Evolutionary conservation across 2,888 invertebrate species (phyloP), one percentile per base, ranked within the genome.

Genomic region (Ctenicera cuprea): DNA sequence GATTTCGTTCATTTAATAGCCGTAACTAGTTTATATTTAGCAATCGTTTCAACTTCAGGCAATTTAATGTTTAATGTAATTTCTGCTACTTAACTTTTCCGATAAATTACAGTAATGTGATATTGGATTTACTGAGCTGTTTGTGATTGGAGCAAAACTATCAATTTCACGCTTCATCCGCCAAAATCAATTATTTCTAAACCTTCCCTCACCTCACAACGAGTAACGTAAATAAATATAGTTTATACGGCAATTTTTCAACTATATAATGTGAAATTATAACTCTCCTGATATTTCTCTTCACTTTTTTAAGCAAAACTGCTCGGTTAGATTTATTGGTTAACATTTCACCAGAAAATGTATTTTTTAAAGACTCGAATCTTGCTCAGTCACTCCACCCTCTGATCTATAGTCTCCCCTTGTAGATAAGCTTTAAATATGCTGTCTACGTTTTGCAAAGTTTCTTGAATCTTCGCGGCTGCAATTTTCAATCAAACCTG

Each of bases 401-500:
- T 38, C 26, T 26, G 38, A 38, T 38, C 38, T 38, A 12, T 38
- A 38, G 12, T 38, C 12, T 12, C 12, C 12, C 38, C 11, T 12
- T 38, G 38, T 11, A 38, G 12, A 26, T 26, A 26, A 26, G 26
- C 26, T 26, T 26, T 26, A 26, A 26, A 26, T 26, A 26, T 26
- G 26, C 26, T 26, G 26, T 26, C 62, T 43, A 43, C 62, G 62
- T 62, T 43, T 62, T 45, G 43, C 62, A 41, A 62, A 62, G 41
- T 43, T 62, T 62, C 43, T 62, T 45, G 62, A 62, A 62, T 43
- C 41, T 62, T 62, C 62, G 22, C 62, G 62, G 30, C 43, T 62
- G 26, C 41, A 62, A 45, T 43, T 62, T 62, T 62, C 62, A 62
- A 62, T 62, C 41, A 62, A 62, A 22, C 41, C 22, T 45, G 14